These are phyloP conservation scores for Rhynchomys soricoides DNA, from an alignment of 2,113 vertebrate species.

Conservation along the genomic window DNA sequence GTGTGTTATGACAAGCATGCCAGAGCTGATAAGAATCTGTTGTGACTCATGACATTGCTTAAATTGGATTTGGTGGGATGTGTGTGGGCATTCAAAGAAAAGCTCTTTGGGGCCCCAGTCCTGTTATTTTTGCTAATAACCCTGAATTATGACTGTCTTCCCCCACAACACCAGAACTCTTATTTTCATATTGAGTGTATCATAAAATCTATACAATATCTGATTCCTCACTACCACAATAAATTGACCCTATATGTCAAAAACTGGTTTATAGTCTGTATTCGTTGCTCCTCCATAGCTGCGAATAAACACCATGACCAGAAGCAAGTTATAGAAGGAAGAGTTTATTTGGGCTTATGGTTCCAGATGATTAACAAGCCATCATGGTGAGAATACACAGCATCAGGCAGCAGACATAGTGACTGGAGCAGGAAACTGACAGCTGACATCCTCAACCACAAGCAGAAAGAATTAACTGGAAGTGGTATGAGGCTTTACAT, in stretches of 20 bases:
- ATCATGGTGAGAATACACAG: background rate
- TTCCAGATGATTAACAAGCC: background rate
- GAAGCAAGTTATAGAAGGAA: background rate
- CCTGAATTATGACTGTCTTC: conserved; percentile 83
- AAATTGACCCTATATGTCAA: conserved; percentile 72
- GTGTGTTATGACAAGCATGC: conserved; percentile 89
- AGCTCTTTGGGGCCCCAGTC: conserved; percentile 76
- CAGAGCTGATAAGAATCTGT: conserved; percentile 86
- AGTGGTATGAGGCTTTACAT: background rate
- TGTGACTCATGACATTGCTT: conserved; percentile 87
- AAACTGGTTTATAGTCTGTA: conserved; percentile 31
- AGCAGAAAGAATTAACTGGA: background rate
- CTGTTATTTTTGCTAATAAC: conserved; percentile 86
- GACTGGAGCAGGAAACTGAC: background rate
- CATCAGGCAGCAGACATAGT: background rate
- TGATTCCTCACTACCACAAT: conserved; percentile 67
- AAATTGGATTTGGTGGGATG: conserved; percentile 86
- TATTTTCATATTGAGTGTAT: conserved; percentile 74
- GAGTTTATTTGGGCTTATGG: background rate
- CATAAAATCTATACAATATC: conserved; percentile 77
- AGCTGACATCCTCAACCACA: background rate
- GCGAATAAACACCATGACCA: background rate
- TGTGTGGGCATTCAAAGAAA: conserved; percentile 75
- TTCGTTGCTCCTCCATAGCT: background rate
- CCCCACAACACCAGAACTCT: conserved; percentile 76